Conservation (phyloP, 2,113 vertebrate species). For the Ictalurus punctatus region DNA sequence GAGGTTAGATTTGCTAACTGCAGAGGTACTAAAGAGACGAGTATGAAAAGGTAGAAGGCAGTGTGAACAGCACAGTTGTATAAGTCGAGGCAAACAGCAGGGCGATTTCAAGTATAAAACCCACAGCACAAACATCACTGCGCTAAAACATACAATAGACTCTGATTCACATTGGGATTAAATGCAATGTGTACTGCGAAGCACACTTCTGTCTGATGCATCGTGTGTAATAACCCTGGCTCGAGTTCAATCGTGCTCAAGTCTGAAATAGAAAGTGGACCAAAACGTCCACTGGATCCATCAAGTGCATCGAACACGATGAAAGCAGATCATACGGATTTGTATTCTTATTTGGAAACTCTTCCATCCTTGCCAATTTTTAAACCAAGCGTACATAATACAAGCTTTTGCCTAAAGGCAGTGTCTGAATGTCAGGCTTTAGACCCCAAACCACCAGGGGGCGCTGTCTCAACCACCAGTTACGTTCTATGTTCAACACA, state of each 20-base stretch:
- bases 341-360: background rate
- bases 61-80: slow-evolving; percentile 44
- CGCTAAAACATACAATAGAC: slow-evolving; percentile 52
- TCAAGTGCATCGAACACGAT: background rate
- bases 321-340: background rate
- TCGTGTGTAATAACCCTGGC: slow-evolving; percentile 8
- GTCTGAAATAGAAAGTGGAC: background rate
- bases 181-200: slow-evolving; percentile 26
- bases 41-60: slow-evolving; percentile 30
- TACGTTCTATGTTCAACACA: background rate
- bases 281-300: background rate
- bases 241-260: background rate
- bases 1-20: slow-evolving; percentile 48
- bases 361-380: background rate
- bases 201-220: slow-evolving; percentile 26
- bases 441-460: slow-evolving; percentile 34
- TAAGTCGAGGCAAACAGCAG: slow-evolving; percentile 42
- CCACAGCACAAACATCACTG: slow-evolving; percentile 61
- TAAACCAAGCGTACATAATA: background rate
- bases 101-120: slow-evolving; percentile 67
- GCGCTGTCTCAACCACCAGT: background rate
- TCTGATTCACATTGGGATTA: slow-evolving; percentile 35
- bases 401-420: slow-evolving; percentile 23
- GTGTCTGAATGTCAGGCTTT: slow-evolving; percentile 42
- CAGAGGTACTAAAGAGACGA: slow-evolving; percentile 41